These are phyloP conservation scores for Coreius guichenoti DNA, from an alignment of 2,797 vertebrate species.

Conservation along the genomic window DNA sequence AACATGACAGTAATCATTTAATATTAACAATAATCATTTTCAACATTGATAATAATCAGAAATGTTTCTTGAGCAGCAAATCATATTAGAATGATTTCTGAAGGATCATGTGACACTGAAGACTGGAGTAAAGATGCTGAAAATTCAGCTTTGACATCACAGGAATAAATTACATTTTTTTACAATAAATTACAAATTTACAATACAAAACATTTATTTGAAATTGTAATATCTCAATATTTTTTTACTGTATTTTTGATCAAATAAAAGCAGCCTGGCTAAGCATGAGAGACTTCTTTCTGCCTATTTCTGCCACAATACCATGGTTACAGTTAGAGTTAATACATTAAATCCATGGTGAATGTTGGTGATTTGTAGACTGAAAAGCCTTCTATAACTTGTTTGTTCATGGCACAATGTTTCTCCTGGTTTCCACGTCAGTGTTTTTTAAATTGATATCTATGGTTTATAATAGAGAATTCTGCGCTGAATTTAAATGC, in stretches of 20 bases:
- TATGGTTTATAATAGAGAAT: too few species aligned
- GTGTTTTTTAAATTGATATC: too few species aligned
- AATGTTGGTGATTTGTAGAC: too few species aligned
- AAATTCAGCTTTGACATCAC: conserved; percentile 2
- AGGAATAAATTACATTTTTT: neutral
- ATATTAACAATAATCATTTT: neutral
- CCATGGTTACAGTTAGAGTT: too few species aligned
- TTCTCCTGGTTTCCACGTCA: too few species aligned
- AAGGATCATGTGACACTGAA: conserved; percentile 4
- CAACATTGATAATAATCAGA: neutral
- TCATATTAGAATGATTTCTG: neutral
- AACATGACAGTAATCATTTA: neutral
- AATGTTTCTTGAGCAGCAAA: neutral
- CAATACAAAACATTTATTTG: neutral
- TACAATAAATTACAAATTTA: too few species aligned
- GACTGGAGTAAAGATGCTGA: neutral
- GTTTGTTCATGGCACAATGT: too few species aligned
- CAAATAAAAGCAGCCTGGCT: neutral
- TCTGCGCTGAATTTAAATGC: too few species aligned
- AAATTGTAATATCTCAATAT: too few species aligned
- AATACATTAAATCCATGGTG: too few species aligned
- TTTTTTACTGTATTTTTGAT: neutral
- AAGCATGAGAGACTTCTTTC: neutral
- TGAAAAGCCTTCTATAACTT: too few species aligned
- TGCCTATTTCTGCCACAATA: neutral